These are phyloP conservation scores for Setipinna tenuifilis DNA, from an alignment of 2,797 vertebrate genomes.

Conservation along the genomic window DNA sequence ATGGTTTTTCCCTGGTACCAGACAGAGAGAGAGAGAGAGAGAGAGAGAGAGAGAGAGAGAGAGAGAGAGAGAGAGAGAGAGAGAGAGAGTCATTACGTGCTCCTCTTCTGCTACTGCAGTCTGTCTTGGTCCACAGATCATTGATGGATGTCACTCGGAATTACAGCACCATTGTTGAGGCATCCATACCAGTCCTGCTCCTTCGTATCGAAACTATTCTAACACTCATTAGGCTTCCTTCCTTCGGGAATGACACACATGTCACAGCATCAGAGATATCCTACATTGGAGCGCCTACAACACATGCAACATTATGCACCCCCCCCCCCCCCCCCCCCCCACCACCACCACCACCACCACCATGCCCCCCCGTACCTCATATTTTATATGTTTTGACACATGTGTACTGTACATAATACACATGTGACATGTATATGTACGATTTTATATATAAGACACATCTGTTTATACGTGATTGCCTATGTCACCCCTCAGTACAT, in stretches of 20 bases:
- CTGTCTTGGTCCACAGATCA: neutral
- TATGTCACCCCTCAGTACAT: too few relatives aligned
- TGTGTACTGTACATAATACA: too few relatives aligned
- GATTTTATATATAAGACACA: too few relatives aligned
- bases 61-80: slow-evolving; percentile 4
- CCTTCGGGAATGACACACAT: neutral
- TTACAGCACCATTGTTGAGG: neutral
- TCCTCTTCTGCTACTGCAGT: neutral
- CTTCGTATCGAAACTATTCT: neutral
- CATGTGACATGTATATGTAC: too few relatives aligned
- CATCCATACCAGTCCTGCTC: neutral
- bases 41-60: slow-evolving; percentile 33
- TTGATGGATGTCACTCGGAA: neutral
- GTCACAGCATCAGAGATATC: neutral
- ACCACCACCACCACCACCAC: too few relatives aligned
- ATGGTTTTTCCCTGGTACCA: neutral
- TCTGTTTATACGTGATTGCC: too few relatives aligned
- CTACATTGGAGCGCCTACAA: neutral
- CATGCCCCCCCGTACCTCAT: too few relatives aligned
- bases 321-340: too few relatives aligned
- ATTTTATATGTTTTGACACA: too few relatives aligned
- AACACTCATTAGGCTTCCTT: neutral
- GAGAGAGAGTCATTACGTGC: slow-evolving; percentile 9
- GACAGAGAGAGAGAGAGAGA: neutral
- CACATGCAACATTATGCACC: too few relatives aligned